Evolutionary conservation across 2,888 invertebrate genomes (phyloP).

Genomic region (Hemistola chrysoprasaria): DNA sequence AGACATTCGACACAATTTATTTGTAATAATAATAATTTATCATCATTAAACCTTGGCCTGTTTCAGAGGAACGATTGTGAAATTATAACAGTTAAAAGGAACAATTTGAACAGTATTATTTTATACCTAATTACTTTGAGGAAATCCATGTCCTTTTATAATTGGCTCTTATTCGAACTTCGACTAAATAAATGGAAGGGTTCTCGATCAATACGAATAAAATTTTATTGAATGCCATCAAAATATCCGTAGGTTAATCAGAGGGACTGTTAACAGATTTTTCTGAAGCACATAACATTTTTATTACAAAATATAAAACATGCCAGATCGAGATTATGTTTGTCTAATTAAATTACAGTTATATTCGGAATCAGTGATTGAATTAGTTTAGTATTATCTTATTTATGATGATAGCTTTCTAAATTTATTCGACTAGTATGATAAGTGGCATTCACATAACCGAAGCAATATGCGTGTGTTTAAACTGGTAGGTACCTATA

Average conservation of each 20-base stretch:
- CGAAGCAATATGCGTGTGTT: conserved; percentile 46
- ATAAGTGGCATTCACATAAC: conserved; percentile 48
- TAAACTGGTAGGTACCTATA: conserved; percentile 32
- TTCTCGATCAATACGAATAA: conserved; percentile 4
- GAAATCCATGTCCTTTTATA: too few species aligned
- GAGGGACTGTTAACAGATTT: conserved; percentile 19
- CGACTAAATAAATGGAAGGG: not conserved
- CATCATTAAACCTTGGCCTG: too few species aligned
- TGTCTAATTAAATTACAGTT: conserved; percentile 38
- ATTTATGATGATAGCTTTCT: conserved; percentile 55
- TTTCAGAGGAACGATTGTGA: not conserved
- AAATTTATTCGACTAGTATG: conserved; percentile 54
- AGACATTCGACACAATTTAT: too few species aligned
- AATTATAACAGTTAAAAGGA: too few species aligned
- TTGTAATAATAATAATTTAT: too few species aligned
- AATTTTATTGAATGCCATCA: conserved; percentile 21
- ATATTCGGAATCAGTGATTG: conserved; percentile 38
- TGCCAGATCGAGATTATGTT: conserved; percentile 29
- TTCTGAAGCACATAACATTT: conserved; percentile 14
- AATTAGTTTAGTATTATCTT: conserved; percentile 46
- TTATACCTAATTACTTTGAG: too few species aligned
- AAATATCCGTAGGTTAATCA: conserved; percentile 19
- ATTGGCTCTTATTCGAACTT: not conserved
- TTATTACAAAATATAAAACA: conserved; percentile 27
- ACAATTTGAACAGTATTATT: too few species aligned